Base-by-base conservation (phyloP, 2,113 vertebrate genomes). In the Entelurus aequoreus region DNA sequence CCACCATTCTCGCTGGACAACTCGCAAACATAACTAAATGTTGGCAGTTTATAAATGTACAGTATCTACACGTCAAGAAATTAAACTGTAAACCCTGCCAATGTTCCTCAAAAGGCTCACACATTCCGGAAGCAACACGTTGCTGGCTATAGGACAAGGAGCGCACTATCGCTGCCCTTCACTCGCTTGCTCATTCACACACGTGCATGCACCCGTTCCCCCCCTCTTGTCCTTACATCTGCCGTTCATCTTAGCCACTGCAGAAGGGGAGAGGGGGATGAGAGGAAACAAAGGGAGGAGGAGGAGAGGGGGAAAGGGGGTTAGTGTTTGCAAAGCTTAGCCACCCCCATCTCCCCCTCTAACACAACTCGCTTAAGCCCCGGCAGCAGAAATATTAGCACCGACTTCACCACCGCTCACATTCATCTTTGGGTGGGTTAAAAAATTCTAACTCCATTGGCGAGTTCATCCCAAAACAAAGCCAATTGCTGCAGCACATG, bases 221-320 rank as follows among this genome's bases (percentile, higher is more conserved):
- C 84, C 86, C 78, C 80, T 78, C 82, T 88, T 89, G 74, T 90
- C 80, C 89, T 91, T 90, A 91, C 89, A 90, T 89, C 89, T 90
- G 89, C 72, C 87, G 89, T 87, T 91, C 88, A 89, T 91, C 90
- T 84, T 88, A 89, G 88, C 89, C 89, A 91, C 90, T 91, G 89
- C 79, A 89, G 88, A 87, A 83, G 87, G 87, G 85, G 86, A 69
- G 77, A 77, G 81, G 80, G 81, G 86, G 89, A 86, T 79, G 79
- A 86, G 83, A 85, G 81, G 80, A 89, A 86, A 88, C 79, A 86
- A 83, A 88, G 85, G 81, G 87, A 82, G 86, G 83, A 82, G 86
- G 84, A 86, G 88, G 84, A 88, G 85, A 85, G 85, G 79, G 85
- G 83, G 86, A 85, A 85, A 85, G 81, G 84, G 84, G 84, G 85